phyloP scores from a whole-genome alignment of 2,113 vertebrate genomes.

The Emydocephalus ijimae region DNA sequence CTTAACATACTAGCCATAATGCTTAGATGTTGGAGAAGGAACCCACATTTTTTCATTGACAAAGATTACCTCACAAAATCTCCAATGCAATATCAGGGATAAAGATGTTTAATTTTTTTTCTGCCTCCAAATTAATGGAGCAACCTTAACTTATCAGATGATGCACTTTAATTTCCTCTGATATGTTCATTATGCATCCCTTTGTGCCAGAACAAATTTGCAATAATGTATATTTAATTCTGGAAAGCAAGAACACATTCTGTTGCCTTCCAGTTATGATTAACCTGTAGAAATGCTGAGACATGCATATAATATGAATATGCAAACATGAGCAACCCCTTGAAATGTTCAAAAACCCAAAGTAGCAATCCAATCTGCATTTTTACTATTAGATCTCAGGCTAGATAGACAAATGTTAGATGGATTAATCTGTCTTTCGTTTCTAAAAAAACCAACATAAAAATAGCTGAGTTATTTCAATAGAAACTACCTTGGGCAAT shows the following conservation, averaged over 20 bases:
- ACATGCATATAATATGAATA: slow-evolving; percentile 44
- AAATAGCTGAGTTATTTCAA: slow-evolving; percentile 17
- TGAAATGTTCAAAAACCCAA: slow-evolving; percentile 37
- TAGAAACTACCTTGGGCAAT: not conserved
- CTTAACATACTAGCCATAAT: slow-evolving; percentile 52
- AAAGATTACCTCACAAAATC: slow-evolving; percentile 48
- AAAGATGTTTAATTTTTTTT: slow-evolving; percentile 58
- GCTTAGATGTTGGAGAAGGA: slow-evolving; percentile 21
- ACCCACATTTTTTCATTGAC: slow-evolving; percentile 33
- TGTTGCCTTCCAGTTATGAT: slow-evolving; percentile 58
- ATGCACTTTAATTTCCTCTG: slow-evolving; percentile 63
- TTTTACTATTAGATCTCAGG: slow-evolving; percentile 29
- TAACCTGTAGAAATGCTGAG: slow-evolving; percentile 63
- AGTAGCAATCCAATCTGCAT: slow-evolving; percentile 37
- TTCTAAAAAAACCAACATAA: slow-evolving; percentile 28
- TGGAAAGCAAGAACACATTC: slow-evolving; percentile 61
- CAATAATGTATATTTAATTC: slow-evolving; percentile 67
- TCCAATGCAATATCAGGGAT: slow-evolving; percentile 45
- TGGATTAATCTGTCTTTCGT: slow-evolving; percentile 38
- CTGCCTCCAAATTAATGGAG: slow-evolving; percentile 67
- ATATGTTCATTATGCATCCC: slow-evolving; percentile 69
- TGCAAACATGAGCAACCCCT: slow-evolving; percentile 45
- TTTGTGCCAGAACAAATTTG: slow-evolving; percentile 67
- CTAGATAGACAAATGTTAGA: slow-evolving; percentile 29
- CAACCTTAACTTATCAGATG: slow-evolving; percentile 59